Percentiles rank a stretch among this genome's conserved stretches.
phyloP scores from a whole-genome alignment of 2,113 vertebrate genomes.

The Syngnathus floridae region DNA sequence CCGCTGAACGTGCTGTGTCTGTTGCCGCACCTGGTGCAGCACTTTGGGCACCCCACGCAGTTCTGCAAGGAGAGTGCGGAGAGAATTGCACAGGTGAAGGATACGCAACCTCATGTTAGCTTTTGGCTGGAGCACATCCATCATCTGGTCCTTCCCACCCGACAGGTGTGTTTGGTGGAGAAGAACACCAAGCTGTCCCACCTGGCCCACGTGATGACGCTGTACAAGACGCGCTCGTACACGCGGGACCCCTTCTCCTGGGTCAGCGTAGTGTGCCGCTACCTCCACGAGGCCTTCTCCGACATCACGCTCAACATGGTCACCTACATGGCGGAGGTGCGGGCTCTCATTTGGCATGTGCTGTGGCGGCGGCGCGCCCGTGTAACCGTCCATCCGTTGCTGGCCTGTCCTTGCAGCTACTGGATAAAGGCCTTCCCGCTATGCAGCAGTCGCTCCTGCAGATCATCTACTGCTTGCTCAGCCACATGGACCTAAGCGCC shows the following conservation, averaged over 20 bases:
- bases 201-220: constrained; percentile 95
- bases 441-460: constrained; percentile 96
- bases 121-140: no score
- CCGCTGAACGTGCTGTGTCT: constrained; percentile 95
- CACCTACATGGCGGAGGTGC: constrained; percentile 93
- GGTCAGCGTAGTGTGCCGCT: constrained; percentile 97
- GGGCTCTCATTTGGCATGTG: not conserved
- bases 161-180: constrained; percentile 91
- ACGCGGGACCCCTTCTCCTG: constrained; percentile 92
- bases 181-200: constrained; percentile 95
- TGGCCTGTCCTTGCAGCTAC: constrained; percentile 56
- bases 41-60: constrained; percentile 90
- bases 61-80: constrained; percentile 97
- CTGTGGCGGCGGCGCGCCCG: not conserved
- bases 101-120: no score
- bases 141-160: not conserved
- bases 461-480: constrained; percentile 94
- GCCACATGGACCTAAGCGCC: constrained; percentile 89
- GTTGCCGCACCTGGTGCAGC: constrained; percentile 93
- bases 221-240: constrained; percentile 96
- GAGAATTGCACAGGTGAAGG: constrained; percentile 89
- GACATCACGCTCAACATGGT: constrained; percentile 93
- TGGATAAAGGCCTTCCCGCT: constrained; percentile 93
- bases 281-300: constrained; percentile 92
- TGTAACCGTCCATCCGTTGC: no score